phyloP scores from a whole-genome alignment of 1,140 invertebrate species.

The Trachymyrmex cornetzi region DNA sequence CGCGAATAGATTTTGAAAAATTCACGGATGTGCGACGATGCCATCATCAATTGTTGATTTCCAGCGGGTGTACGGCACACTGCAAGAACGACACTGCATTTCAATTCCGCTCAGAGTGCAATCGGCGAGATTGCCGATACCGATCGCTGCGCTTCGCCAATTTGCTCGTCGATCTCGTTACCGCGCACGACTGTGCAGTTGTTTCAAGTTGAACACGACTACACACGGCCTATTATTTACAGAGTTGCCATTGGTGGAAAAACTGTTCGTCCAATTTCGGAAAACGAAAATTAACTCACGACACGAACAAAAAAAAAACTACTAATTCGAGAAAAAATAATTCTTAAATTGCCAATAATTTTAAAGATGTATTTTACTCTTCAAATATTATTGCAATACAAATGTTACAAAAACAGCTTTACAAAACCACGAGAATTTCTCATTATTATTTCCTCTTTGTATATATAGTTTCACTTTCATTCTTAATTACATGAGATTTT shows the following conservation, averaged over 20 bases:
- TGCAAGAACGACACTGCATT: conserved; percentile 51
- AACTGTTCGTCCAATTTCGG: conserved; percentile 10
- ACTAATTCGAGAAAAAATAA: neutral
- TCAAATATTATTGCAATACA: neutral
- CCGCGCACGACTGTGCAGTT: conserved; percentile 19
- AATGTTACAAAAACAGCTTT: neutral
- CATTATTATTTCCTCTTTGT: neutral
- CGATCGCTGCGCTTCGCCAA: conserved; percentile 63
- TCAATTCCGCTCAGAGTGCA: conserved; percentile 56
- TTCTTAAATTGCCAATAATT: neutral
- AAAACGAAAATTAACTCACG: conserved; percentile 26
- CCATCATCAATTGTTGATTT: conserved; percentile 52
- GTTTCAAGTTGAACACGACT: conserved; percentile 34
- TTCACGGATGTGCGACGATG: conserved; percentile 15
- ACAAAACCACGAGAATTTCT: neutral
- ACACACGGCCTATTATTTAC: conserved; percentile 34
- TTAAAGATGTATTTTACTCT: too few relatives aligned
- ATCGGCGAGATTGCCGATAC: conserved; percentile 71
- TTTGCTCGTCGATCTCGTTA: conserved; percentile 63
- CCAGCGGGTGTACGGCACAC: conserved; percentile 16
- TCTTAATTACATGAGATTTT: neutral
- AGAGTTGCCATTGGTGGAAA: conserved; percentile 4
- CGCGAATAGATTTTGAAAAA: conserved; percentile 45
- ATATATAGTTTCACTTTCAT: neutral
- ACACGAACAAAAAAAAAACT: neutral